These are phyloP conservation scores for Mycetomoellerius zeteki DNA, from an alignment of 1,140 invertebrate genomes.

Conservation along the genomic window DNA sequence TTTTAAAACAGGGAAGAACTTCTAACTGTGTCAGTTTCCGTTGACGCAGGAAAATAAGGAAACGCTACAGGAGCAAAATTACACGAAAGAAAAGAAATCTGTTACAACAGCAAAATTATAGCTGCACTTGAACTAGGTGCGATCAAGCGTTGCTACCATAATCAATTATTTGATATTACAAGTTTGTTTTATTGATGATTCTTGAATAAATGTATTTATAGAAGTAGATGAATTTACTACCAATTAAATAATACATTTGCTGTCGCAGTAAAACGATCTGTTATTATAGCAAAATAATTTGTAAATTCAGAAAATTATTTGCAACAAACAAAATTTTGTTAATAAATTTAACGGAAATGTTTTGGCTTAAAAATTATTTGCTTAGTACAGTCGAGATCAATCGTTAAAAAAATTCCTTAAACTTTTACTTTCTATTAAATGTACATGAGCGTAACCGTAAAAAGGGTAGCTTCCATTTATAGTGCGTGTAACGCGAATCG, in stretches of 20 bases:
- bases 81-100: background rate
- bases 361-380: no score
- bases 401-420: constrained; percentile 14
- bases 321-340: background rate
- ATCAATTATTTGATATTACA: background rate
- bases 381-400: background rate
- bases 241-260: background rate
- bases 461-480: constrained; percentile 65
- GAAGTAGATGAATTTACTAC: background rate
- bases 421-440: constrained; percentile 59
- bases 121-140: background rate
- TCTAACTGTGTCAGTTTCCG: background rate
- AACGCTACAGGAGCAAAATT: background rate
- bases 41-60: constrained; percentile 5
- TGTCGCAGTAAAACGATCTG: background rate
- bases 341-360: background rate
- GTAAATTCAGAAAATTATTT: constrained; percentile 1
- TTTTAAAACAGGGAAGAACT: constrained; percentile 13
- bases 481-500: constrained; percentile 40
- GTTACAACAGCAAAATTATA: background rate
- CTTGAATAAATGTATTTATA: background rate
- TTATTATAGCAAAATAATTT: background rate
- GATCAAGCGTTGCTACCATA: background rate
- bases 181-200: background rate
- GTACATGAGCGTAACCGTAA: background rate